Evolutionary conservation across 2,888 invertebrate genomes (phyloP).

Genomic region (Lamproptera curius): DNA sequence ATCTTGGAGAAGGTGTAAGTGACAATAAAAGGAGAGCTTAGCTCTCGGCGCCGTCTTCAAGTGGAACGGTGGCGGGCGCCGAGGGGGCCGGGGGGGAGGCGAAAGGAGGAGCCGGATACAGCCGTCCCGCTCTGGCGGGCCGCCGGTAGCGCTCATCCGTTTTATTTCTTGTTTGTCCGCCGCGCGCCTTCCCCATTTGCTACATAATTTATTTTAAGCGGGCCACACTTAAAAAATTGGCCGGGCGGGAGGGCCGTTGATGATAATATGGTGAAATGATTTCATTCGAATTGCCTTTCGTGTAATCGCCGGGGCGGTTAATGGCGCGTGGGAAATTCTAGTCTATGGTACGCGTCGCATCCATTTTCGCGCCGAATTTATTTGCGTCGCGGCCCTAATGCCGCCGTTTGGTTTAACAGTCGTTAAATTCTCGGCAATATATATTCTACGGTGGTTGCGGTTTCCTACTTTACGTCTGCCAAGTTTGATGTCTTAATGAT

Average conservation of each 20-base stretch:
- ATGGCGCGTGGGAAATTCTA: slow-evolving; percentile 59
- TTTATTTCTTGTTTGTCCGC: slow-evolving; percentile 72
- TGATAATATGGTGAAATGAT: slow-evolving; percentile 74
- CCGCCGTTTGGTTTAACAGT: slow-evolving; percentile 55
- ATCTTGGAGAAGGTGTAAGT: slow-evolving; percentile 70
- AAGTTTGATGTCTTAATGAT: slow-evolving; percentile 5
- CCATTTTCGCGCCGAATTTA: slow-evolving; percentile 63
- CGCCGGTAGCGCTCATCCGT: slow-evolving; percentile 56
- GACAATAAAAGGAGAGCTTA: slow-evolving; percentile 76
- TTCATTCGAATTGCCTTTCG: slow-evolving; percentile 67
- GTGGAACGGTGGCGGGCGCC: slow-evolving; percentile 46
- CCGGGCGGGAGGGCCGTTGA: slow-evolving; percentile 53
- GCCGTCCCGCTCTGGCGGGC: slow-evolving; percentile 50
- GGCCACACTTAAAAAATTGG: slow-evolving; percentile 75
- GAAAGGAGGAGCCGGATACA: slow-evolving; percentile 42
- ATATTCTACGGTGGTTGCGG: slow-evolving; percentile 54
- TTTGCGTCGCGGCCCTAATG: slow-evolving; percentile 46
- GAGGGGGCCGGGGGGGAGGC: slow-evolving; percentile 27
- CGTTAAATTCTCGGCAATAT: slow-evolving; percentile 48
- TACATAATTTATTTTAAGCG: slow-evolving; percentile 76
- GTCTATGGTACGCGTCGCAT: slow-evolving; percentile 57
- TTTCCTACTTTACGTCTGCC: slow-evolving; percentile 43
- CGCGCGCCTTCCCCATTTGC: slow-evolving; percentile 56
- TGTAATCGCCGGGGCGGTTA: slow-evolving; percentile 56
- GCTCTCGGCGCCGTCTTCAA: slow-evolving; percentile 73